Conservation (phyloP, 2,797 vertebrate species). For the Lacerta bilineata region DNA sequence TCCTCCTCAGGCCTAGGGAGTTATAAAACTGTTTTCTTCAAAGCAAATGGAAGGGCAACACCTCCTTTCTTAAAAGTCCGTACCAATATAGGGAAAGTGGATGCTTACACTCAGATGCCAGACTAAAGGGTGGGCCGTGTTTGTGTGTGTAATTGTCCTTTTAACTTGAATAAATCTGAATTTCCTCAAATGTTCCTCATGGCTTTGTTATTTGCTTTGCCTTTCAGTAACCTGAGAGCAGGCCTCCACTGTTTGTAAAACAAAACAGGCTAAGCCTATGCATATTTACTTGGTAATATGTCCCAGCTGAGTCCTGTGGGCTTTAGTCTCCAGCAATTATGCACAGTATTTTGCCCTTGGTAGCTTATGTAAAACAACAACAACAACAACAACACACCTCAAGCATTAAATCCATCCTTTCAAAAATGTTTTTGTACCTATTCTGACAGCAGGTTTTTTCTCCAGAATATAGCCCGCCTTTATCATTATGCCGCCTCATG, state of each 20-base stretch:
- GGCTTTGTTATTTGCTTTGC: slow-evolving; percentile 20
- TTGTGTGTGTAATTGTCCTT: not conserved
- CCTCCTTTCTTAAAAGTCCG: slow-evolving; percentile 10
- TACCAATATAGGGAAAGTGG: not conserved
- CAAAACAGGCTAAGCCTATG: not conserved
- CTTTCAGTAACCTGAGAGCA: not conserved
- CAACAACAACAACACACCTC: too few relatives aligned
- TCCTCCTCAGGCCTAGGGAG: not conserved
- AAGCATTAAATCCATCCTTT: too few relatives aligned
- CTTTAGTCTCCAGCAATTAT: not conserved
- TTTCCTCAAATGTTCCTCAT: not conserved
- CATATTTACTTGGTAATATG: not conserved
- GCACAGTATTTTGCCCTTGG: not conserved
- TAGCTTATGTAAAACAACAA: too few relatives aligned
- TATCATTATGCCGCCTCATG: slow-evolving; percentile 53
- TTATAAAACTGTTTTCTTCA: not conserved
- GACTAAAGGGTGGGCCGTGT: not conserved
- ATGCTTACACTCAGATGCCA: not conserved
- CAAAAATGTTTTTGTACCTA: too few relatives aligned
- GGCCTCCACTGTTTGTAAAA: not conserved
- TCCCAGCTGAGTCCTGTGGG: not conserved
- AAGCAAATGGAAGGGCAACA: not conserved
- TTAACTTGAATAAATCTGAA: not conserved
- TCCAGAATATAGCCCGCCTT: slow-evolving; percentile 3
- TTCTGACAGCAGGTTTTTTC: too few relatives aligned